Evolutionary conservation across 2,888 invertebrate species (phyloP), one percentile per base, ranked within the genome.

Genomic region (Azorinus chamasolen): DNA sequence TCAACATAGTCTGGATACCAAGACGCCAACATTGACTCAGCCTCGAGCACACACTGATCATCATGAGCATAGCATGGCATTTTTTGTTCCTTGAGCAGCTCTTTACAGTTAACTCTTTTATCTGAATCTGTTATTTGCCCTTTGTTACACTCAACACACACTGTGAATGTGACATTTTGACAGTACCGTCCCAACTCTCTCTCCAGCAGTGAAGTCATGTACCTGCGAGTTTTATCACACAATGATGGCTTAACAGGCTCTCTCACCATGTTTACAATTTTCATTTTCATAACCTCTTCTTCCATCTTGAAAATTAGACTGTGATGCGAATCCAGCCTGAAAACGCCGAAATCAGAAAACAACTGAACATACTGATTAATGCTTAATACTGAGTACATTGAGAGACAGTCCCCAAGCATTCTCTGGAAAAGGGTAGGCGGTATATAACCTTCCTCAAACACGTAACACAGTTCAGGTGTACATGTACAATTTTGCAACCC

Each of bases 1-100:
- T 77, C 78, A 14, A 81, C 37, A 48, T 81, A 78, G 32, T 81
- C 81, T 2, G 81, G 77, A 37, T 55, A 81, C 81, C 81, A 81
- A 12, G 51, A 43, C 14, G 25, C 25, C 1, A 81, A 71, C n/a
- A 81, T 48, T 5, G 57, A 25, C 10, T 75, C 74, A 3, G 81
- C 69, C 16, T 74, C 37, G 1, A 81, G 68, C 16, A 65, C 63
- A 32, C 78, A 78, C 1, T 61, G 50, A 4, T 71, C 53, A 2
- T 27, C 22, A 27, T 81, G 81, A 24, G 75, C 78, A 16, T 51
- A 69, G 48, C 81, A 81, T 16, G 81, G 81, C 48, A 81, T 59
- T 32, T 74, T 81, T 12, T 64, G 69, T 25, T 72, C 39, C 37
- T 75, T 78, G 27, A 81, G 61, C 54, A 81, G 37, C 27, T 78